phyloP scores from a whole-genome alignment of 2,888 invertebrate species.

The Habroteleia sp. region DNA sequence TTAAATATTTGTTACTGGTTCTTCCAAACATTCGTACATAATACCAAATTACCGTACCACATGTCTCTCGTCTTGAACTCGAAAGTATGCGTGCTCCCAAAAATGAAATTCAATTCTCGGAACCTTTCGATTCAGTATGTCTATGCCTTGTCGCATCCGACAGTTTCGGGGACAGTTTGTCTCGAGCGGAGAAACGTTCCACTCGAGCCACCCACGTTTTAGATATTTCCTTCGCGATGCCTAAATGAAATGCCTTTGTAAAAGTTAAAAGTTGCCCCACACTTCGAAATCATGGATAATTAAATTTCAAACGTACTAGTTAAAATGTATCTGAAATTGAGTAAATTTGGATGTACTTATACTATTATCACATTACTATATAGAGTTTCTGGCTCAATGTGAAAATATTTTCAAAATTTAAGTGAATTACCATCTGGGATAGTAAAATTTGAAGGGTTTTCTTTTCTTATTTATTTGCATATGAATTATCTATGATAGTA shows the following conservation, averaged over 20 bases:
- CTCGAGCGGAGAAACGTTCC: slow-evolving; percentile 50
- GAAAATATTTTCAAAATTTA: too few relatives aligned
- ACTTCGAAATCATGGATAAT: too few relatives aligned
- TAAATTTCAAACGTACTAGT: too few relatives aligned
- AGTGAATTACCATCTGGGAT: too few relatives aligned
- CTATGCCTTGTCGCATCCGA: slow-evolving; percentile 54
- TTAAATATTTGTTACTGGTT: slow-evolving; percentile 52
- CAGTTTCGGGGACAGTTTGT: slow-evolving; percentile 64
- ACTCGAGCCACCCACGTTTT: slow-evolving; percentile 59
- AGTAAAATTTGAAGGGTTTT: too few relatives aligned
- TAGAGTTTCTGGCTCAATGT: too few relatives aligned
- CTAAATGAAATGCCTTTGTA: slow-evolving; percentile 48
- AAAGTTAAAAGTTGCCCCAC: too few relatives aligned
- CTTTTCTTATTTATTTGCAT: too few relatives aligned
- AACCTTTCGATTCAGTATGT: slow-evolving; percentile 62
- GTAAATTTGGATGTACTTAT: too few relatives aligned
- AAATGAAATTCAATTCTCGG: slow-evolving; percentile 63
- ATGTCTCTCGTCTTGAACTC: slow-evolving; percentile 58
- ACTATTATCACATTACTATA: too few relatives aligned
- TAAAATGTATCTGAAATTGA: too few relatives aligned
- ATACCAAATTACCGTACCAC: slow-evolving; percentile 55
- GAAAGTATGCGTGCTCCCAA: slow-evolving; percentile 57
- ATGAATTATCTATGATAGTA: too few relatives aligned
- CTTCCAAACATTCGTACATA: slow-evolving; percentile 30
- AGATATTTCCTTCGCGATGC: slow-evolving; percentile 39